Base-by-base conservation (phyloP, 2,888 invertebrate species). In the Hydriomena furcata region DNA sequence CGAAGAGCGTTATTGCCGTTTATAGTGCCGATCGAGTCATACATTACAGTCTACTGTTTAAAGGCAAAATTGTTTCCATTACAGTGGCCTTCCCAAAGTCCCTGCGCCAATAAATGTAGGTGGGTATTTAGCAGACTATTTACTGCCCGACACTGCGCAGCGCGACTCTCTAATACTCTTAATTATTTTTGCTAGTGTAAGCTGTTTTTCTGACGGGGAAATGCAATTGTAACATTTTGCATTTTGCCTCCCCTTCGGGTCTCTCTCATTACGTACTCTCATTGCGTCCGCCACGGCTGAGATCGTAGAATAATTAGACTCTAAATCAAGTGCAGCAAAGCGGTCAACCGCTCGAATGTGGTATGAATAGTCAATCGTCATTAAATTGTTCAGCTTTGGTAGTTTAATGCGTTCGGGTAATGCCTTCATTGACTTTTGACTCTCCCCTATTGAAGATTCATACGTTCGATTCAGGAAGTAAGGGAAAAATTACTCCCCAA, bases 301-400 rank as follows among this genome's bases (percentile, higher is more conserved):
- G 86, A 84, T 84, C 79, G 84, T 81, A 80, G 85, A 83, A 85
- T 88, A 87, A 87, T 87, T 87, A 85, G 81, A 85, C 79, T 84
- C 83, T 86, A 88, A 86, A 88, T 88, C 88, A 86, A 84, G 86
- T 83, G 84, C 79, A 83, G 82, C 79, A 77, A 79, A 80, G 84
- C 86, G 88, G 85, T 87, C 87, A 84, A 80, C 84, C 86, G 74
- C 77, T 80, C 78, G 81, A 82, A 84, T 86, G 82, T 83, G 82
- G 83, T 83, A 87, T 88, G 88, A 89, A 88, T 88, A 88, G 87
- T 86, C 87, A 87, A 88, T 87, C 82, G 84, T 86, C 88, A 89
- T 89, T 88, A 87, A 86, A 88, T 85, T 81, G 85, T 87, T 87
- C 85, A 78, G 86, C 84, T 85, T 84, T 88, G 85, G 81, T 84